Evolutionary conservation across 2,113 vertebrate genomes (phyloP).

Genomic region (Marmota flaviventris): DNA sequence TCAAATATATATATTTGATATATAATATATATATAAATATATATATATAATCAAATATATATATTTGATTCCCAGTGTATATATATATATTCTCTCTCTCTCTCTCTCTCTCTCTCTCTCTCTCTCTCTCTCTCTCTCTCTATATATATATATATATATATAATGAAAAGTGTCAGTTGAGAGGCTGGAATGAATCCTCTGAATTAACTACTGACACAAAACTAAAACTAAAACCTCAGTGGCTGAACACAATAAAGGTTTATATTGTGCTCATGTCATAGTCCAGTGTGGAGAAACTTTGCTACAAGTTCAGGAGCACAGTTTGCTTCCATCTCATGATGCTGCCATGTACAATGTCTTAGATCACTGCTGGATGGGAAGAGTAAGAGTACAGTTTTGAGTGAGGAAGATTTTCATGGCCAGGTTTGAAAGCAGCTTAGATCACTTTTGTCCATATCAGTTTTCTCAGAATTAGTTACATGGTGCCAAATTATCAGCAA

Average conservation of each 20-base stretch:
- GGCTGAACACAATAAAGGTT: not conserved
- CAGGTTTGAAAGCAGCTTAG: not conserved
- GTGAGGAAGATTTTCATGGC: not conserved
- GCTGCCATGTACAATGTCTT: not conserved
- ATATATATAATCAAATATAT: conserved; percentile 2
- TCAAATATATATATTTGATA: not conserved
- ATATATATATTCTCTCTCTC: too few relatives aligned
- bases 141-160: not conserved
- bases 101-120: too few relatives aligned
- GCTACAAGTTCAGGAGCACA: not conserved
- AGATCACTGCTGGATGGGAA: not conserved
- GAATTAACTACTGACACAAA: not conserved
- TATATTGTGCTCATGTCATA: not conserved
- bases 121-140: fast-evolving
- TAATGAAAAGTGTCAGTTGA: not conserved
- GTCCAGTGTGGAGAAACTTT: not conserved
- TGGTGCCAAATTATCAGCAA: not conserved
- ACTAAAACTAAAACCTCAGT: not conserved
- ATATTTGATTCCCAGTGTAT: too few relatives aligned
- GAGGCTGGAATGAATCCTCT: not conserved
- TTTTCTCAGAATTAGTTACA: not conserved
- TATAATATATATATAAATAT: too few relatives aligned
- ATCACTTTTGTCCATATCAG: not conserved
- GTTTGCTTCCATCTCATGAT: not conserved
- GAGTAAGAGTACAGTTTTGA: not conserved